A percentile compares a stretch with the other conserved stretches of the same genome.
phyloP scores from a whole-genome alignment of 2,113 vertebrate genomes.

The Odobenus rosmarus region DNA sequence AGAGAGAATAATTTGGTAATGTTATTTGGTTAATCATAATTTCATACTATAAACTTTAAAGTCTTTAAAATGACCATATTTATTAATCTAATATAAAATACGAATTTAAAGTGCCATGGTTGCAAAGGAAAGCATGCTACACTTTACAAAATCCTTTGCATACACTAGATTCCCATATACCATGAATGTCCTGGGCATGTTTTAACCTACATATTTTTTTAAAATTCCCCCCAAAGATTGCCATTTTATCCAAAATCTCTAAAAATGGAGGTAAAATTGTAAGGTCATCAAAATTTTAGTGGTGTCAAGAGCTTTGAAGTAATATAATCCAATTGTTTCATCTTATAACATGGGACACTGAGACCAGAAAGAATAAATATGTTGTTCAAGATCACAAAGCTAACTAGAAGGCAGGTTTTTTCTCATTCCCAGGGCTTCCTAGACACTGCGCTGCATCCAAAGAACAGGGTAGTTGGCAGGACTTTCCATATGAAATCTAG shows the following conservation, averaged over 20 bases:
- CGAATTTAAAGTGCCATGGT: neutral
- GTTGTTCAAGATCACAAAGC: neutral
- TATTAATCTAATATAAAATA: neutral
- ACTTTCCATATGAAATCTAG: neutral
- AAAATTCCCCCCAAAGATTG: neutral
- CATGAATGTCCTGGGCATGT: neutral
- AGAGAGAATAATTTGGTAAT: slow-evolving; percentile 48
- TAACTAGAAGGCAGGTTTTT: neutral
- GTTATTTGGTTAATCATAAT: slow-evolving; percentile 42
- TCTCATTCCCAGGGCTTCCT: neutral
- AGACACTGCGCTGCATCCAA: neutral
- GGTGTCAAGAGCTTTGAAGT: neutral
- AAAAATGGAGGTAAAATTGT: neutral
- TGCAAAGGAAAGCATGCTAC: neutral
- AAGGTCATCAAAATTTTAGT: neutral
- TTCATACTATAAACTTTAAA: slow-evolving; percentile 27
- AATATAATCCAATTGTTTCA: neutral
- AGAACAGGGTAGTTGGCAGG: neutral
- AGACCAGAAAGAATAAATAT: neutral
- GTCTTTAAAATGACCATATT: neutral
- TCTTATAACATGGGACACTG: neutral
- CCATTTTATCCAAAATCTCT: neutral
- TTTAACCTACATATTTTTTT: neutral
- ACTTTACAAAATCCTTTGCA: neutral
- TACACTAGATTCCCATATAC: neutral